These are phyloP conservation scores for Octonoba sinensis DNA, from an alignment of 2,888 invertebrate genomes.

Conservation along the genomic window DNA sequence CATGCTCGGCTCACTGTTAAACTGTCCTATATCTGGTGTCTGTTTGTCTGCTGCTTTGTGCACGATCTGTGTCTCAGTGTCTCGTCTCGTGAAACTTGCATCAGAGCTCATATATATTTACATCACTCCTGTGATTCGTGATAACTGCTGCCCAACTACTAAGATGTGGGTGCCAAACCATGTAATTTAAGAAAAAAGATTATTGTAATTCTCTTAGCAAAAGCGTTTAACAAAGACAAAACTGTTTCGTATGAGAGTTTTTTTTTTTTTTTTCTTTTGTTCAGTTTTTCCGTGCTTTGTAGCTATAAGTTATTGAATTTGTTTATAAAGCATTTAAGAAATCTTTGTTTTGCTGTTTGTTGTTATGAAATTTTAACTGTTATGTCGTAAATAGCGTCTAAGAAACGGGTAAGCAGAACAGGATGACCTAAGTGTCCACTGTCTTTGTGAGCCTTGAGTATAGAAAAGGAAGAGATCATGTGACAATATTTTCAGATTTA, in stretches of 20 bases:
- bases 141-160: constrained; percentile 64
- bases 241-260: constrained; percentile 37
- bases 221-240: constrained; percentile 13
- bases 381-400: constrained; percentile 53
- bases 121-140: constrained; percentile 65
- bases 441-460: constrained; percentile 50
- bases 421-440: constrained; percentile 62
- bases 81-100: constrained; percentile 60
- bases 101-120: constrained; percentile 63
- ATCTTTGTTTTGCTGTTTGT: constrained; percentile 64
- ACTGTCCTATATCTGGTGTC: constrained; percentile 60
- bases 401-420: constrained; percentile 62
- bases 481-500: too few species aligned
- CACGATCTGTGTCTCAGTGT: constrained; percentile 61
- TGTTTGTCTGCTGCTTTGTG: constrained; percentile 62
- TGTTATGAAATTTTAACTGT: constrained; percentile 65
- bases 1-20: constrained; percentile 63
- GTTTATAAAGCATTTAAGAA: constrained; percentile 56
- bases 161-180: constrained; percentile 63
- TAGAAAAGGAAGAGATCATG: too few species aligned
- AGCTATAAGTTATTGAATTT: constrained; percentile 60
- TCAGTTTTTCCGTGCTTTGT: constrained; percentile 58
- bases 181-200: constrained; percentile 39
- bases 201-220: constrained; percentile 56
- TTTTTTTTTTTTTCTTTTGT: constrained; percentile 14